Base-by-base conservation (phyloP, 2,113 vertebrate genomes). In the Callaeas wilsoni region DNA sequence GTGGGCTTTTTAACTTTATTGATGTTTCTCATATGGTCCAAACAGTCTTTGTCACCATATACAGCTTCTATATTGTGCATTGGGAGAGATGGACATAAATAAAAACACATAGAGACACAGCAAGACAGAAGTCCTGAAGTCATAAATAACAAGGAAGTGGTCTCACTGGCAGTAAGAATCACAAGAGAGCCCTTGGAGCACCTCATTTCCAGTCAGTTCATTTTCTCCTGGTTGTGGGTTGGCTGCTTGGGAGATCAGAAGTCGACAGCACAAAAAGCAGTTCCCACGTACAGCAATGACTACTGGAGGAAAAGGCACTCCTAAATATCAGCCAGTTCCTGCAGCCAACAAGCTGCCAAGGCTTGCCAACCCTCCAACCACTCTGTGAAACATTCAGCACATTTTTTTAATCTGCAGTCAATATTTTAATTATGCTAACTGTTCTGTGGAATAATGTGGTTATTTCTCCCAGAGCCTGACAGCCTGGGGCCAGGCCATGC, bases 341-440 rank as follows among this genome's bases (percentile, higher is more conserved):
- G 87, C 85, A 96, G 91, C 93, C 92, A 93, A n/a, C 88, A 96
- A 65, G 79, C 90, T 94, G 81, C 90, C 65, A 70, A 76, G 86
- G 14, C 77, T 94, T 91, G 88, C 96, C 95, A 96, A 69, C 57
- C 73, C 60, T 96, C 85, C 88, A 94, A 92, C 76, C 83, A 52
- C 80, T 90, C 92, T 44, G 35, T 52, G 73, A 94, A 95, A 81
- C 85, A 76, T 93, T 94, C 95, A 93, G 88, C 87, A 92, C 80
- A 87, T 97, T 96, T 96, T 96, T 96, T 90, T 26, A 90, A 94
- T 92, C 90, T 93, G 80, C 86, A 93, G 93, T 97, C 93, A 96
- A 93, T 96, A 97, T 97, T 95, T 97, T 96, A 97, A 94, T 97
- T 97, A 94, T 80, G 67, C 83, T 96, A 94, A 96, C 94, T 94